These are phyloP conservation scores for Carassius carassius DNA, from an alignment of 2,113 vertebrate genomes.

Conservation along the genomic window DNA sequence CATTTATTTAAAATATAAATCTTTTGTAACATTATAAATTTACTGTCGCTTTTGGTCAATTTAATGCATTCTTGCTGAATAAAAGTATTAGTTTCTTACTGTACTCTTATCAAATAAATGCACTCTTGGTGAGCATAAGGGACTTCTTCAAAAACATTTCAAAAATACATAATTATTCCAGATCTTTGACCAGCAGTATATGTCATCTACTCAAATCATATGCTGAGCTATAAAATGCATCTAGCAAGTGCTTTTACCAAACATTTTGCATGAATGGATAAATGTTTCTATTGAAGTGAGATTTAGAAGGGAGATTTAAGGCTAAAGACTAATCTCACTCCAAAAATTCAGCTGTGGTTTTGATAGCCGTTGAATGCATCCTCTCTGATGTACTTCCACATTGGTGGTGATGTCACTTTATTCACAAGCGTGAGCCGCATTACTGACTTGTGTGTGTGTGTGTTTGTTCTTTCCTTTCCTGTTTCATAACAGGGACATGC, in stretches of 20 bases:
- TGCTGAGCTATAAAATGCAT: neutral
- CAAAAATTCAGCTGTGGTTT: constrained; percentile 26
- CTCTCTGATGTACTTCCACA: neutral
- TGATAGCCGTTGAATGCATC: neutral
- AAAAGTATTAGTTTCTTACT: too few species aligned
- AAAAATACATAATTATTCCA: too few species aligned
- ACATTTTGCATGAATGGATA: neutral
- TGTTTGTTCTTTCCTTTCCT: neutral
- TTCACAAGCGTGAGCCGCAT: neutral
- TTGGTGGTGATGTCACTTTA: neutral
- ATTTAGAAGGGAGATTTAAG: constrained; percentile 25
- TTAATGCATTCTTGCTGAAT: too few species aligned
- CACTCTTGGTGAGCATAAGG: too few species aligned
- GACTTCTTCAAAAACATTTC: too few species aligned
- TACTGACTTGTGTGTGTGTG: neutral
- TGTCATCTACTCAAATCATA: neutral
- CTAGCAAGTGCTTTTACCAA: constrained; percentile 13
- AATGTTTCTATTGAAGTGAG: neutral
- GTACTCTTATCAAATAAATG: too few species aligned
- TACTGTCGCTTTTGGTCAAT: too few species aligned
- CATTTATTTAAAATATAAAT: too few species aligned
- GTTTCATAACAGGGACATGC: constrained; percentile 82
- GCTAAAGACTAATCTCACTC: neutral
- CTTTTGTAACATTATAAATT: too few species aligned
- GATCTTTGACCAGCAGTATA: neutral